Evolutionary conservation across 2,113 vertebrate genomes (phyloP).

Genomic region (Rostratula benghalensis): DNA sequence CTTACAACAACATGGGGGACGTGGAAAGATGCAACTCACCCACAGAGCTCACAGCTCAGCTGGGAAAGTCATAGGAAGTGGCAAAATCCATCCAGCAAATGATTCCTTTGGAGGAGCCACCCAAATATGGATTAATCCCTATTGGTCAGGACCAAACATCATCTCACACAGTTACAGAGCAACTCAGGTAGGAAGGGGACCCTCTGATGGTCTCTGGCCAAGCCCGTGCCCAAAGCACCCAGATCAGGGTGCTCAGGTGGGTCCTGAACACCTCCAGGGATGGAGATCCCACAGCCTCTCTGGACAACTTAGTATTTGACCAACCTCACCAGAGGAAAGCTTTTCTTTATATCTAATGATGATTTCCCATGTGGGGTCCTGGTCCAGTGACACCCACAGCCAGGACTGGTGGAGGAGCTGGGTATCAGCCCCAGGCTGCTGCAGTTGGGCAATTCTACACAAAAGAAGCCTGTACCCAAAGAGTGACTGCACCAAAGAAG

Average conservation of each 20-base stretch:
- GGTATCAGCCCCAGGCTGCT: not conserved
- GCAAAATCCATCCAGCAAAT: not conserved
- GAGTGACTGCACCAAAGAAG: not conserved
- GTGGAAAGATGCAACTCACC: not conserved
- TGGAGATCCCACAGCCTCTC: not conserved
- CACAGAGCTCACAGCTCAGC: not conserved
- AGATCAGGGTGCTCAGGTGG: not conserved
- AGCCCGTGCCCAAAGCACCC: not conserved
- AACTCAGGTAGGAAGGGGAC: rapidly evolving
- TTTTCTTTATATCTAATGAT: not conserved
- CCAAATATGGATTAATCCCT: not conserved
- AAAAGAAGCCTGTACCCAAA: not conserved
- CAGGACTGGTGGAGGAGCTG: not conserved
- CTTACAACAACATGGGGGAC: rapidly evolving
- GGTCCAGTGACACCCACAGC: rapidly evolving
- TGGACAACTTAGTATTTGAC: not conserved
- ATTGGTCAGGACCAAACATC: not conserved
- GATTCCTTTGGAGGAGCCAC: not conserved
- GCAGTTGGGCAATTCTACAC: not conserved
- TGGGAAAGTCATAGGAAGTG: not conserved
- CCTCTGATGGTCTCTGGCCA: not conserved
- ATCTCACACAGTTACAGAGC: not conserved
- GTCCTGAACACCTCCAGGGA: not conserved
- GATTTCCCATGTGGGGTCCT: rapidly evolving
- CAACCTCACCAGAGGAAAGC: not conserved